Base-by-base conservation (phyloP, 2,888 invertebrate genomes). In the Drosophila ezoana region DNA sequence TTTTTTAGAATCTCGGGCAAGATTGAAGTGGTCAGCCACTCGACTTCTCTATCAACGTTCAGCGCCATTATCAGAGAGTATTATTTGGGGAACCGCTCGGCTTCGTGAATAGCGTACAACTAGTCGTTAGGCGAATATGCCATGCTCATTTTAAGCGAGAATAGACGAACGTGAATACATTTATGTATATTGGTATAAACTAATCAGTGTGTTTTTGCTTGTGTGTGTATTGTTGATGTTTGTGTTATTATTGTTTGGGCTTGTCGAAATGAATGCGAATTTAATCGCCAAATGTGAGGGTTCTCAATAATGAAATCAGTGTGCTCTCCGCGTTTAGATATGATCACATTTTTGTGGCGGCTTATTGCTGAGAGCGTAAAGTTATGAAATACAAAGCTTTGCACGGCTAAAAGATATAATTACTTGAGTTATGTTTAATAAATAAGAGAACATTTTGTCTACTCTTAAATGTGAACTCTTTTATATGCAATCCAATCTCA, bases 1-100 rank as follows among this genome's bases (percentile, higher is more conserved):
- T 54, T 75, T 66, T 73, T 77, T 0, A 89, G 48, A 51, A 89
- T 56, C 54, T 74, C 54, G 6, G 89, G 88, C 54, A 89, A 33
- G 3, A 89, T 60, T 14, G 28, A 37, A 1, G 47, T 54, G 18
- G 70, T 66, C n/a, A 89, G 53, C 89, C 89, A 90, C 33, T 79
- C 51, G 14, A 74, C 59, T 81, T 90, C 89, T 4, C 44, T 58
- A 40, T 79, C 72, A 23, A 54, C 61, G 16, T 6, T 51, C 41
- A 72, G 20, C 14, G 75, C 47, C 78, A 76, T 73, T 57, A 13
- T 40, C 23, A 11, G 14, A 48, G n/a, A 32, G 23, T 23, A n/a
- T 4, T n/a, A n/a, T 14, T 10, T 38, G 10, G 11, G 37, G 56
- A 67, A 72, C 60, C 43, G 48, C 23, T 43, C 67, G 10, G 59